These are phyloP conservation scores for Cossypha caffra DNA, from an alignment of 2,797 vertebrate genomes.

Conservation along the genomic window DNA sequence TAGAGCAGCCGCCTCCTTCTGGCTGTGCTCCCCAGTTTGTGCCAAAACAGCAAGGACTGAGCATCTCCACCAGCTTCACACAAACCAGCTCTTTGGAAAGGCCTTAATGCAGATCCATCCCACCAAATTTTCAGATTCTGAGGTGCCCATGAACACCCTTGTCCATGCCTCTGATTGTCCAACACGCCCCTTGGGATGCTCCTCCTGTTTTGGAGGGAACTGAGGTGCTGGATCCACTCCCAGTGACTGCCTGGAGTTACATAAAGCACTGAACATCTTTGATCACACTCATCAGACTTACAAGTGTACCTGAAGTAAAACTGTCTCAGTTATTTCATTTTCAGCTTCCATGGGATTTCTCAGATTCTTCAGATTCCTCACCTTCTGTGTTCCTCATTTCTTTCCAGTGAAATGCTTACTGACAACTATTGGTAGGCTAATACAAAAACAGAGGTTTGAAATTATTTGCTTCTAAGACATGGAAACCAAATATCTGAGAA, in stretches of 20 bases:
- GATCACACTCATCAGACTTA: background rate
- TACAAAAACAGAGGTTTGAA: background rate
- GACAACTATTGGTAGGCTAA: background rate
- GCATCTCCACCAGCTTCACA: background rate
- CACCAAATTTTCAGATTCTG: fast-evolving
- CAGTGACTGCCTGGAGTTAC: background rate
- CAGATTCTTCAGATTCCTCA: background rate
- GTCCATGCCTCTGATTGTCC: fast-evolving
- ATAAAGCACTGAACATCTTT: background rate
- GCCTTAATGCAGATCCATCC: background rate
- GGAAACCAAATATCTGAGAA: background rate
- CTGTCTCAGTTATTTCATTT: background rate
- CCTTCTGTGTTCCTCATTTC: background rate
- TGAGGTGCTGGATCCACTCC: background rate
- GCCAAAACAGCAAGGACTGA: background rate
- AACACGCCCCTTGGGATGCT: fast-evolving
- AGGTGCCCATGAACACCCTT: background rate
- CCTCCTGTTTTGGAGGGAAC: fast-evolving
- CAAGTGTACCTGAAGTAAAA: background rate
- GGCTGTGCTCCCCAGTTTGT: background rate
- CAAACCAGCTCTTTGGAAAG: background rate
- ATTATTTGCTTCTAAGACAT: background rate
- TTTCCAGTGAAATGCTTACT: background rate
- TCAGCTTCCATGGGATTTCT: background rate
- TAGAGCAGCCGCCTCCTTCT: background rate